Evolutionary conservation across 2,888 invertebrate genomes (phyloP), one percentile per base, ranked within the genome.

Genomic region (Eupithecia pulchellata): DNA sequence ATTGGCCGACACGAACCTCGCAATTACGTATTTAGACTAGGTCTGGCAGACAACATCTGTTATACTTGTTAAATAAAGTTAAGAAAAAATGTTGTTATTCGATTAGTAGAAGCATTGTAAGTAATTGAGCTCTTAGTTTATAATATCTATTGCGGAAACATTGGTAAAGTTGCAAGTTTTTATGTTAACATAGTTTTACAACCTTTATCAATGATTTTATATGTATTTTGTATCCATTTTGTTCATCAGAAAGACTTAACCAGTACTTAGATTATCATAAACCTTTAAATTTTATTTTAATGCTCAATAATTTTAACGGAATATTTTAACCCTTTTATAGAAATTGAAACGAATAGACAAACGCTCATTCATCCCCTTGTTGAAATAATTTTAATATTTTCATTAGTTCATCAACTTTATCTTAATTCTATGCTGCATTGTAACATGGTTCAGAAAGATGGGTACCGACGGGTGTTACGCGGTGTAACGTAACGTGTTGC

Each of bases 111-210:
- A 55, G 27, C 8, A 20, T 67, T 60, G 60, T 67, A 58, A 2
- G 55, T 36, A 34, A 34, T 52, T 71, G 61, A 65, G 69, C 64
- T 36, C 60, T 73, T 66, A 69, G 67, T 69, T 72, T 34, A 64
- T 57, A 17, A 17, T 29, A 64, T 58, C 62, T 64, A 1, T 72
- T 61, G 71, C 61, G 47, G 47, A 61, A 79, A 88, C 90, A 91
- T 91, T 90, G 77, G 90, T 89, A 87, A 88, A 90, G 89, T 89
- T 91, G 68, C 42, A 84, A 78, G 89, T 86, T 86, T 87, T 90
- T 84, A 34, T 69, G 52, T 17, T 57, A 61, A 55, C 62, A 42
- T 27, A 25, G 20, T 39, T 64, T 17, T 60, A 73, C 29, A 57
- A 63, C 65, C n/a, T 20, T 9, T 62, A 52, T 62, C 25, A 64